These are phyloP conservation scores for Sympetrum striolatum DNA, from an alignment of 2,888 invertebrate species.

Conservation along the genomic window DNA sequence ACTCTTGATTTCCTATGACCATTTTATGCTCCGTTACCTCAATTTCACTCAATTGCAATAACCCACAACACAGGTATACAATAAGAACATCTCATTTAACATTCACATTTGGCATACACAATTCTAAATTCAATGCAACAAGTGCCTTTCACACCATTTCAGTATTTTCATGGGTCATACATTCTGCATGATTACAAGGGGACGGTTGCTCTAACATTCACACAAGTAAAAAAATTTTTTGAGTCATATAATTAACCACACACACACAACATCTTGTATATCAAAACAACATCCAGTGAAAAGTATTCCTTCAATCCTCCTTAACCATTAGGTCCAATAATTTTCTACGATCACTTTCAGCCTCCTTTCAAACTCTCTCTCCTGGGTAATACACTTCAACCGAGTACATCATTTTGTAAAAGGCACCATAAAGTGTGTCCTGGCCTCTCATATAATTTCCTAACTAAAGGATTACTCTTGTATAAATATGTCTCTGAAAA, in stretches of 20 bases:
- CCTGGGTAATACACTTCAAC: slow-evolving; percentile 18
- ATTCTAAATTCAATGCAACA: slow-evolving; percentile 2
- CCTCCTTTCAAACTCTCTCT: slow-evolving; percentile 42
- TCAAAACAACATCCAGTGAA: slow-evolving; percentile 27
- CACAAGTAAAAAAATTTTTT: background rate
- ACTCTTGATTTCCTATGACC: background rate
- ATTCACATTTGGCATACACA: background rate
- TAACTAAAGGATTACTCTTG: slow-evolving; percentile 32
- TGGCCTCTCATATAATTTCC: slow-evolving; percentile 2
- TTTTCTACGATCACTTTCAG: slow-evolving; percentile 32
- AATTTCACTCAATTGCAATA: slow-evolving; percentile 8
- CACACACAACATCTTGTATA: slow-evolving; percentile 33
- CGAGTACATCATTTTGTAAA: slow-evolving; percentile 16
- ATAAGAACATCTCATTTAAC: slow-evolving; percentile 22
- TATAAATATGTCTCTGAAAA: slow-evolving; percentile 41
- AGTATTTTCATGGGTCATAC: slow-evolving; percentile 1
- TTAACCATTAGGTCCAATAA: background rate
- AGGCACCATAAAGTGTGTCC: slow-evolving; percentile 39
- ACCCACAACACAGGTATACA: slow-evolving; percentile 29
- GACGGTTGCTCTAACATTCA: slow-evolving; percentile 20
- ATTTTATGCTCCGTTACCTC: background rate
- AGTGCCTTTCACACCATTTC: background rate
- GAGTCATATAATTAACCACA: slow-evolving; percentile 15
- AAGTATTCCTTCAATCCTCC: background rate
- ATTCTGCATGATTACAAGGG: slow-evolving; percentile 23